phyloP scores from a whole-genome alignment of 2,888 invertebrate genomes.

The Lepetodrilus schrolli region DNA sequence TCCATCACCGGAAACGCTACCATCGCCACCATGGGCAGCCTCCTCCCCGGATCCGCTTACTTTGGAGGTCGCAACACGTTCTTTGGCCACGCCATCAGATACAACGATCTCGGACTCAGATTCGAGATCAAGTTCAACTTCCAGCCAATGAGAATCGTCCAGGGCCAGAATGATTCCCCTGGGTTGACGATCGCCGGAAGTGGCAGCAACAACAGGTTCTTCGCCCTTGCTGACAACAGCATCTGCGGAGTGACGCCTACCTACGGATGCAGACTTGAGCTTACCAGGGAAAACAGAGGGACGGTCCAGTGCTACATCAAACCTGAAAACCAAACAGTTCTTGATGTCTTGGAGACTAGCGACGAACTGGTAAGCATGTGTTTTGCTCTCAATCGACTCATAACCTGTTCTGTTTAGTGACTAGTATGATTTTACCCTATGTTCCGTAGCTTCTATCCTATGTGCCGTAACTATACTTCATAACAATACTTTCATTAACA shows the following conservation, averaged over 20 bases:
- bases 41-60: background rate
- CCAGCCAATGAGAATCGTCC: background rate
- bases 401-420: too few species aligned
- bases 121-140: background rate
- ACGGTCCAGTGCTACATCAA: background rate
- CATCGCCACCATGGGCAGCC: background rate
- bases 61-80: background rate
- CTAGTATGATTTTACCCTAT: too few species aligned
- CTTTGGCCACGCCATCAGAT: background rate
- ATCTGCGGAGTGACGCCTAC: background rate
- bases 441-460: too few species aligned
- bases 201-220: background rate
- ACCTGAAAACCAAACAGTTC: background rate
- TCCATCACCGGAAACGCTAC: background rate
- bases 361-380: background rate
- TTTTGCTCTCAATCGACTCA: too few species aligned
- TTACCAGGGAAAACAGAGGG: background rate
- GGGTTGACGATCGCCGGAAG: background rate
- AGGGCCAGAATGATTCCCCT: background rate
- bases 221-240: constrained; percentile 25
- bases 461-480: too few species aligned
- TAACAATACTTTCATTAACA: too few species aligned
- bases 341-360: background rate
- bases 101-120: constrained; percentile 13
- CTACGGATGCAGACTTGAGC: background rate